Base-by-base conservation (phyloP, 2,888 invertebrate genomes). In the Calameuta pallipes region DNA sequence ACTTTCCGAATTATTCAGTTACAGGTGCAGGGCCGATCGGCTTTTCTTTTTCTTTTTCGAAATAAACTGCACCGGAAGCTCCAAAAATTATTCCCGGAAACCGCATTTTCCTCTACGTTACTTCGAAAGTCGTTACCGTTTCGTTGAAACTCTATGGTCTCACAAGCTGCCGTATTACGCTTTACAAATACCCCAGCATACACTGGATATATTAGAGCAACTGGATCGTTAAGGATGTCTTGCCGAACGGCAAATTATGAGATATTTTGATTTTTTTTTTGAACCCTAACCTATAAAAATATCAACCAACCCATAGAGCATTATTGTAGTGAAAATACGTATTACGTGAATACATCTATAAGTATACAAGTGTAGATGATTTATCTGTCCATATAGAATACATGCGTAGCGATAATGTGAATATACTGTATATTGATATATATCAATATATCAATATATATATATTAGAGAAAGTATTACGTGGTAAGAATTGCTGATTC, bases 181-280 rank as follows among this genome's bases (percentile, higher is more conserved):
- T 71, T 56, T 56, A 9, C 56, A 56, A 56, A 56, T 56, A 56
- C 6, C 56, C 56, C 56, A 56, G 9, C 23, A 56, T 56, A 41
- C 15, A 23, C 9, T 23, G 56, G 9, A 23, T 56, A 2, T 23
- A 9, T 2, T 56, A 23, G 56, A 2, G 23, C 23, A 4, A 23
- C 56, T 23, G 56, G 9, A 56, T 23, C 56, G 9, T 56, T 56
- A 9, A 56, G 56, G 56, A 37, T 69, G 41, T 15, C 75, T 0
- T 31, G 74, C 41, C 56, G 34, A 75, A 73, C 70, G 34, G 56
- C 76, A 33, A 56, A 71, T 69, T 78, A 77, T 41, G 69, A 76
- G 35, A 77, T 75, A 69, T 41, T 12, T 34, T 31, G 34, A 69
- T 56, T 23, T 2, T 23, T 56, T 56, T 56, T 56, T 9, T 41